Evolutionary conservation across 1,140 invertebrate genomes (phyloP).

Genomic region (Triops longicaudatus): DNA sequence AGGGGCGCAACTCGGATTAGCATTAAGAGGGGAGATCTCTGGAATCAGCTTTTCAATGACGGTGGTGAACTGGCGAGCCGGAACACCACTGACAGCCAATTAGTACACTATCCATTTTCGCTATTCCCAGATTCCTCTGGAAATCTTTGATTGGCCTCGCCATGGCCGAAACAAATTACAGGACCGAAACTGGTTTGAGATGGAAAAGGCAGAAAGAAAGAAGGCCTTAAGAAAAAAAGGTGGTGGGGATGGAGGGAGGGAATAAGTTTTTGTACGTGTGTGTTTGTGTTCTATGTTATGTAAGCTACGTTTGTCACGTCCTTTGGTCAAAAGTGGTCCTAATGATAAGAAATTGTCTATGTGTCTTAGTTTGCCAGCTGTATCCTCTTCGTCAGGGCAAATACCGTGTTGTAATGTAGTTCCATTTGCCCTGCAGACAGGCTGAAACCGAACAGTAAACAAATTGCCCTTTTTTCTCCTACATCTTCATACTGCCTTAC

Average conservation of each 20-base stretch:
- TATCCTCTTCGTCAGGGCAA: not conserved
- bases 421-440: not conserved
- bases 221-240: not conserved
- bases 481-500: not conserved
- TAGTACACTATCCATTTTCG: not conserved
- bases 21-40: not conserved
- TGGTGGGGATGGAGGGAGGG: too few species aligned
- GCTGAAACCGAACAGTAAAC: not conserved
- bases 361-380: not conserved
- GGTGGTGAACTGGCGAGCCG: not conserved
- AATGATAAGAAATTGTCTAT: not conserved
- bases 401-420: not conserved
- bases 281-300: not conserved
- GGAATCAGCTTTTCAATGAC: constrained; percentile 4
- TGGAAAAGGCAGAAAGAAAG: not conserved
- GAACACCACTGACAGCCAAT: not conserved
- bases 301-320: not conserved
- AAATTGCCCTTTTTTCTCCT: not conserved
- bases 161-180: not conserved
- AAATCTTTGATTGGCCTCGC: constrained; percentile 1
- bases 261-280: too few species aligned
- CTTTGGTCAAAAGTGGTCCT: not conserved
- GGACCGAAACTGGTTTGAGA: not conserved
- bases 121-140: not conserved
- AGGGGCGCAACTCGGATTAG: not conserved